A percentile compares a stretch with the other conserved stretches of the same genome.
Conservation (phyloP, 2,888 invertebrate species). For the Entomobrya multifasciata region DNA sequence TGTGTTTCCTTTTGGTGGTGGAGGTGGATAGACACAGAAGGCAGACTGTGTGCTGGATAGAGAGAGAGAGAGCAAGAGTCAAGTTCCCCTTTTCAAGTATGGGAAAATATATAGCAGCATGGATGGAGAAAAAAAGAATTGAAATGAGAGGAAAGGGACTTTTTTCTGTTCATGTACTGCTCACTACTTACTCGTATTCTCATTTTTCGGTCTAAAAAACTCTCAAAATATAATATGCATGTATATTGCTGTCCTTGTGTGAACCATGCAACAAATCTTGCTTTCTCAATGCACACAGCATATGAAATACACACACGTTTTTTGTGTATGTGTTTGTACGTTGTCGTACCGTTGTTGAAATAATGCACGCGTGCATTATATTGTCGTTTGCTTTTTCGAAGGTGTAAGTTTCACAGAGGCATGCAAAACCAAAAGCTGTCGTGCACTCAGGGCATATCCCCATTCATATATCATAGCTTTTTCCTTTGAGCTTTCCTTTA, state of each 20-base stretch:
- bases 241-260: constrained; percentile 3
- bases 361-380: constrained; percentile 33
- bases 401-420: constrained; percentile 44
- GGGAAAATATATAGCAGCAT: background rate
- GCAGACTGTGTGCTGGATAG: background rate
- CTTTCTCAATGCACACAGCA: background rate
- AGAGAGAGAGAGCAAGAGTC: background rate
- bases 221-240: constrained; percentile 12
- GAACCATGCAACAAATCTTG: constrained; percentile 24
- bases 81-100: constrained; percentile 5
- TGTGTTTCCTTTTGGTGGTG: too few relatives aligned
- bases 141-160: constrained; percentile 39
- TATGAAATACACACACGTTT: background rate
- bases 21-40: too few relatives aligned
- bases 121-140: constrained; percentile 23
- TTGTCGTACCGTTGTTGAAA: too few relatives aligned
- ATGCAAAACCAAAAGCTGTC: constrained; percentile 4
- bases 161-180: constrained; percentile 54
- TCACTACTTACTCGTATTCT: background rate
- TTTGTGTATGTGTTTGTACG: too few relatives aligned
- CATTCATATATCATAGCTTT: constrained; percentile 66
- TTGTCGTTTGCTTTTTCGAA: constrained; percentile 1
- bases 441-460: background rate
- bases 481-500: constrained; percentile 67
- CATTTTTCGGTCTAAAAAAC: background rate